These are phyloP conservation scores for Copidosoma aretas DNA, from an alignment of 2,888 invertebrate genomes.

Conservation along the genomic window DNA sequence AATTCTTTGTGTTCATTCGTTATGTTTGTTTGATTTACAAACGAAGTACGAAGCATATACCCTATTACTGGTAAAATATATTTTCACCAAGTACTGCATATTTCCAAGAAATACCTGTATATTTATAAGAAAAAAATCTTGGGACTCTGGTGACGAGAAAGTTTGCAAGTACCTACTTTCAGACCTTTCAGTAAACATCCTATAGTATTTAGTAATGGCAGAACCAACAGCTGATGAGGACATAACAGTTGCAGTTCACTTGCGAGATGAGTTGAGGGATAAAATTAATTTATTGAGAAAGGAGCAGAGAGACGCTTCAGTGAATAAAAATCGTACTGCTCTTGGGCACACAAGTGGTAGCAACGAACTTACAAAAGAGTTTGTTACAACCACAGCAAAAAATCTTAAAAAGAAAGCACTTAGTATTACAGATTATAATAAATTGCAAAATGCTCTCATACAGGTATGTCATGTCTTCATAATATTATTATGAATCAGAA, in stretches of 20 bases:
- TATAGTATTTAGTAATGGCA: too few species aligned
- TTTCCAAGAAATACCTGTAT: too few species aligned
- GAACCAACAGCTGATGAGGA: neutral
- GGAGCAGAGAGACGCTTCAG: constrained; percentile 42
- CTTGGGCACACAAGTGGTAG: constrained; percentile 46
- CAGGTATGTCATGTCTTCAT: constrained; percentile 47
- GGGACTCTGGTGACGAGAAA: too few species aligned
- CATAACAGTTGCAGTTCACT: constrained; percentile 8
- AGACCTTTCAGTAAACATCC: too few species aligned
- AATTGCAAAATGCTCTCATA: constrained; percentile 55
- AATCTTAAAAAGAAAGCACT: constrained; percentile 51
- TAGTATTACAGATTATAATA: constrained; percentile 47
- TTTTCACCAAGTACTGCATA: constrained; percentile 12
- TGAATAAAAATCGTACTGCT: constrained; percentile 50
- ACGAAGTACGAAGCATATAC: too few species aligned
- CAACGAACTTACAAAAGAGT: constrained; percentile 43
- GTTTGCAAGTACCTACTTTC: too few species aligned
- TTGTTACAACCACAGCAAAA: constrained; percentile 46
- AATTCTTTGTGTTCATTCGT: too few species aligned
- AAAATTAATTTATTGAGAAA: constrained; percentile 46
- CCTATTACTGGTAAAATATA: too few species aligned
- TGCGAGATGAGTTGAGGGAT: constrained; percentile 49
- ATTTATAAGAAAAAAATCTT: too few species aligned
- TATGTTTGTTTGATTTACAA: too few species aligned
- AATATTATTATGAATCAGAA: constrained; percentile 8